These are phyloP conservation scores for Eledona agricola DNA, from an alignment of 2,888 invertebrate species.

Conservation along the genomic window DNA sequence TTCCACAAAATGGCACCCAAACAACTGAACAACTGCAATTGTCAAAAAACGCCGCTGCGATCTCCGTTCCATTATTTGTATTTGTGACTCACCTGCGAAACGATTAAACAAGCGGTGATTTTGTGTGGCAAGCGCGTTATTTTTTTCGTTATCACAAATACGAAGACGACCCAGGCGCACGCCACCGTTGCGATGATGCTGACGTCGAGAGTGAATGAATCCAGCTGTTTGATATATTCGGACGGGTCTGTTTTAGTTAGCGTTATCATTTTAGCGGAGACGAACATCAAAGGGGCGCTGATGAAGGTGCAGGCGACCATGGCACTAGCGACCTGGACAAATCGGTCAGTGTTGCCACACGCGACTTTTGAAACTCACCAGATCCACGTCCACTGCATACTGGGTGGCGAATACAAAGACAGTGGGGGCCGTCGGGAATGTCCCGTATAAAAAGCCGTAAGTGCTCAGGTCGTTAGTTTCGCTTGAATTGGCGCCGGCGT, in stretches of 20 bases:
- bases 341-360: neutral
- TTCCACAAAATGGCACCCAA: conserved; percentile 81
- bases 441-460: conserved; percentile 95
- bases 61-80: conserved; percentile 7
- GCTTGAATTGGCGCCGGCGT: conserved; percentile 73
- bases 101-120: conserved; percentile 78
- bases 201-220: conserved; percentile 83
- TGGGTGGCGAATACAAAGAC: conserved; percentile 93
- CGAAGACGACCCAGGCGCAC: conserved; percentile 79
- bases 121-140: conserved; percentile 83
- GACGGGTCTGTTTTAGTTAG: conserved; percentile 73
- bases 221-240: conserved; percentile 80
- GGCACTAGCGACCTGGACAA: conserved; percentile 83
- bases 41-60: neutral
- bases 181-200: conserved; percentile 82
- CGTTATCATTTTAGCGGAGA: conserved; percentile 92
- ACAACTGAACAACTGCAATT: conserved; percentile 70
- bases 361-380: conserved; percentile 67
- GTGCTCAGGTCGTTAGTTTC: conserved; percentile 86
- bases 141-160: conserved; percentile 79
- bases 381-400: conserved; percentile 85
- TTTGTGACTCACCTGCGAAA: conserved; percentile 80
- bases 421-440: conserved; percentile 95
- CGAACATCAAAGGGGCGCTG: conserved; percentile 94
- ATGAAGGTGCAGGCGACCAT: conserved; percentile 96